These are phyloP conservation scores for Eunapius fragilis DNA, from an alignment of 37 sponge, comb jelly and placozoan species.

Conservation along the genomic window DNA sequence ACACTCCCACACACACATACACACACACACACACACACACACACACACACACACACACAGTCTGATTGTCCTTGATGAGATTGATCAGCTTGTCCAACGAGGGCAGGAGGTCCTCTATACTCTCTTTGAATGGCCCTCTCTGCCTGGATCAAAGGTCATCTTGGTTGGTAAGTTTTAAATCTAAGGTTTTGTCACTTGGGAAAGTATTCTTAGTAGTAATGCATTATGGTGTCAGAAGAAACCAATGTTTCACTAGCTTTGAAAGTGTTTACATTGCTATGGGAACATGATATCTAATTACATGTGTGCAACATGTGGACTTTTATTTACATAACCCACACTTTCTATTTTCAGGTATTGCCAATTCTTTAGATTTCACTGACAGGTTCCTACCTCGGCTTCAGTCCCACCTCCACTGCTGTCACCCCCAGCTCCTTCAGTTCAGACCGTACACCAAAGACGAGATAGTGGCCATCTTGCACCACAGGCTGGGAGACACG, in stretches of 20 bases:
- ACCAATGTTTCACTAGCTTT: too few species aligned
- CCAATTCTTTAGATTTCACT: conserved; percentile 86
- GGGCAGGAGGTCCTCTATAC: conserved; percentile 85
- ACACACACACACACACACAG: conserved; percentile 8
- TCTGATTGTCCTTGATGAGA: conserved; percentile 88
- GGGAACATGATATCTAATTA: neutral
- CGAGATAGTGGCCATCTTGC: conserved; percentile 77
- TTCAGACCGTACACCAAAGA: conserved; percentile 89
- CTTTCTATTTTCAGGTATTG: conserved; percentile 67
- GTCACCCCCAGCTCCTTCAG: conserved; percentile 69
- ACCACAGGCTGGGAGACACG: neutral
- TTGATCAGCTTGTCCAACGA: conserved; percentile 77
- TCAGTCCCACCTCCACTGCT: conserved; percentile 31
- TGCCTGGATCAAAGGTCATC: conserved; percentile 67
- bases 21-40: neutral
- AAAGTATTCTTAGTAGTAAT: too few species aligned
- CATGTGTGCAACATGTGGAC: neutral
- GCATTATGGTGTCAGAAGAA: too few species aligned
- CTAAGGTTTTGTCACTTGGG: too few species aligned
- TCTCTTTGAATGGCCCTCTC: conserved; percentile 87
- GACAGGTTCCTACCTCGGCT: conserved; percentile 82
- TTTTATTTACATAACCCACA: too few species aligned
- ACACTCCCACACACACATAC: neutral
- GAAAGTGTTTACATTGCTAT: too few species aligned
- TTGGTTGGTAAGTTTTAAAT: conserved; percentile 68